phyloP scores from a whole-genome alignment of 2,888 invertebrate species.

The Noctua comes region DNA sequence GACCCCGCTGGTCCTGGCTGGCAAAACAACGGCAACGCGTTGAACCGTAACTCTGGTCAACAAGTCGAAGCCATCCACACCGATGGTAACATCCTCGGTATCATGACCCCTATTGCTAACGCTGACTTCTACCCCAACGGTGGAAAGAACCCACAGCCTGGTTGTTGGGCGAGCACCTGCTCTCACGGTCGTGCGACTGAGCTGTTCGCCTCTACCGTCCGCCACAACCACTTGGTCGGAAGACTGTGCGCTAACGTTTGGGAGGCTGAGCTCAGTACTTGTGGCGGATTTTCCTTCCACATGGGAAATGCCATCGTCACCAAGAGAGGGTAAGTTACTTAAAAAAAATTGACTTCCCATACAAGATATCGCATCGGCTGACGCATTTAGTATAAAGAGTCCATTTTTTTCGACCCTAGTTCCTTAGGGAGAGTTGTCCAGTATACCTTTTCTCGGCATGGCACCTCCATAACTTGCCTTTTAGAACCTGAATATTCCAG shows the following conservation, averaged over 20 bases:
- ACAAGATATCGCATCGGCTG: not conserved
- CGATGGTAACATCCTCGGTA: slow-evolving; percentile 76
- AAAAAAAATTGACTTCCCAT: not conserved
- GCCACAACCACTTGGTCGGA: slow-evolving; percentile 74
- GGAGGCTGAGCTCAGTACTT: slow-evolving; percentile 69
- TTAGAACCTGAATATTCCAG: not conserved
- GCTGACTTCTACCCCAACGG: slow-evolving; percentile 83
- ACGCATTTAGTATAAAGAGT: not conserved
- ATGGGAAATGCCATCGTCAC: slow-evolving; percentile 76
- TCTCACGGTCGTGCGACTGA: slow-evolving; percentile 78
- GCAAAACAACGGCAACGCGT: slow-evolving; percentile 68
- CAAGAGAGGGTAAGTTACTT: slow-evolving; percentile 73
- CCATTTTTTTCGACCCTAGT: not conserved
- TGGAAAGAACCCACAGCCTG: slow-evolving; percentile 79
- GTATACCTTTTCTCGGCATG: not conserved
- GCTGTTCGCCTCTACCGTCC: slow-evolving; percentile 76
- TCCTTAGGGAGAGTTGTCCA: no score
- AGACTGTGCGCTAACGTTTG: slow-evolving; percentile 69
- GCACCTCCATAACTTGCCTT: not conserved
- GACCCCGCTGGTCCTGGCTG: slow-evolving; percentile 81
- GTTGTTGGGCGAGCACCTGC: slow-evolving; percentile 76
- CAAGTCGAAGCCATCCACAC: slow-evolving; percentile 82
- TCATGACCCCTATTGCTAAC: slow-evolving; percentile 70
- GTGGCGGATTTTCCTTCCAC: slow-evolving; percentile 68
- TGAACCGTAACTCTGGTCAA: slow-evolving; percentile 70